Percentiles rank a stretch among this genome's conserved stretches.
phyloP scores from a whole-genome alignment of 2,113 vertebrate genomes.

The Nasalis larvatus region DNA sequence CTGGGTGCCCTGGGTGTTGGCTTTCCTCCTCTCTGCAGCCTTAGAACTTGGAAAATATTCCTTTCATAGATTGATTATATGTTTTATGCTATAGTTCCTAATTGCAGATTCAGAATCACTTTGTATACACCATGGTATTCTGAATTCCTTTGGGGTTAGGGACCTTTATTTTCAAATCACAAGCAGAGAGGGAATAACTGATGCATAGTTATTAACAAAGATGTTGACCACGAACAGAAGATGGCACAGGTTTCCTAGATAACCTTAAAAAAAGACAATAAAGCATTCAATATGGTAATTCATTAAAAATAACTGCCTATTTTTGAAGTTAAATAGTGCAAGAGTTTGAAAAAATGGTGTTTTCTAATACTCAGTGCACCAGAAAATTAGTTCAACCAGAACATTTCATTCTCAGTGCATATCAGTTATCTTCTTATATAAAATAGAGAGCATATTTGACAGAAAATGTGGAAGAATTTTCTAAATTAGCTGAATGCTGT shows the following conservation, averaged over 20 bases:
- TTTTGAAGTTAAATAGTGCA: background rate
- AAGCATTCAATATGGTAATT: background rate
- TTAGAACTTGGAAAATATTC: background rate
- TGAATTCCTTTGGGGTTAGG: background rate
- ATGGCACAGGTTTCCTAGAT: background rate
- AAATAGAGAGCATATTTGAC: constrained; percentile 10
- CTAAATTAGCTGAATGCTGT: background rate
- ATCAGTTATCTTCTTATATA: background rate
- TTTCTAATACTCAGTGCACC: background rate
- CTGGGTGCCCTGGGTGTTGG: background rate
- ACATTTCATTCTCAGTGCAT: background rate
- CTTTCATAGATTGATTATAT: background rate
- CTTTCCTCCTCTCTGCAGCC: background rate
- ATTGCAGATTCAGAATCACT: background rate
- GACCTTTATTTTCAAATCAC: background rate
- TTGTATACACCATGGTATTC: background rate
- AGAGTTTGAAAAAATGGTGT: background rate
- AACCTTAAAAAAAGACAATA: background rate
- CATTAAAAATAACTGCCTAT: background rate
- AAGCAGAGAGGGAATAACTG: background rate
- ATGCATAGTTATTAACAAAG: background rate
- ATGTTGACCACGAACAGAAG: background rate
- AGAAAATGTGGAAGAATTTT: background rate
- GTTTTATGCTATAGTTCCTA: background rate
- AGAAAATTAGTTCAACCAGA: constrained; percentile 15